These are phyloP conservation scores for Anolis apletophallus DNA, from an alignment of 2,797 vertebrate species.

Conservation along the genomic window DNA sequence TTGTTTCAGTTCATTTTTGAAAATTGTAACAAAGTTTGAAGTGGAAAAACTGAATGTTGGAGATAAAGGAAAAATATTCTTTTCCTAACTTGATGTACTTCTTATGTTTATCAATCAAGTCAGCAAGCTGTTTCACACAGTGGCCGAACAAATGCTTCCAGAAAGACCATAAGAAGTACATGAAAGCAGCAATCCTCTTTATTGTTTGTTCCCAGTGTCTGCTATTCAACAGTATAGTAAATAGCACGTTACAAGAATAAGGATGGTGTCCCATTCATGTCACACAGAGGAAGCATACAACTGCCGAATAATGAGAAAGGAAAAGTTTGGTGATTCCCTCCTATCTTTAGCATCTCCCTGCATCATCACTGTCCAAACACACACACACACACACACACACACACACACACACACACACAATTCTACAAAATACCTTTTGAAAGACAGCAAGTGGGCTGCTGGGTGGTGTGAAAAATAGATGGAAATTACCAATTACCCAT, in stretches of 20 bases:
- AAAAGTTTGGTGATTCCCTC: background rate
- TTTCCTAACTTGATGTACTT: background rate
- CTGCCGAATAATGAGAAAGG: background rate
- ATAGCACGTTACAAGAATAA: background rate
- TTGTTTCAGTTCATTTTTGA: too few relatives aligned
- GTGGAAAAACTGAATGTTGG: too few relatives aligned
- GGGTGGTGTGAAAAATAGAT: background rate
- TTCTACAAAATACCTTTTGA: background rate
- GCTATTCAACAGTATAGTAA: background rate
- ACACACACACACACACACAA: background rate
- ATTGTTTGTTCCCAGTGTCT: background rate
- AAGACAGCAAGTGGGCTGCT: background rate
- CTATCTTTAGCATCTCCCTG: background rate
- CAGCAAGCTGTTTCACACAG: background rate
- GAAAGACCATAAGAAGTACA: background rate
- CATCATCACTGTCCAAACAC: background rate
- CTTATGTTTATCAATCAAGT: background rate
- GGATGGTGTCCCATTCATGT: background rate
- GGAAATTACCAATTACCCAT: background rate
- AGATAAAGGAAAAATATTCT: too few relatives aligned
- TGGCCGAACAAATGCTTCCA: conserved; percentile 2
- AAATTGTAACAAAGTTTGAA: too few relatives aligned
- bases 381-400: background rate
- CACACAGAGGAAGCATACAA: background rate
- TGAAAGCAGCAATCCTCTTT: background rate